phyloP scores from a whole-genome alignment of 2,888 invertebrate genomes.

The Teleiodes luculella region DNA sequence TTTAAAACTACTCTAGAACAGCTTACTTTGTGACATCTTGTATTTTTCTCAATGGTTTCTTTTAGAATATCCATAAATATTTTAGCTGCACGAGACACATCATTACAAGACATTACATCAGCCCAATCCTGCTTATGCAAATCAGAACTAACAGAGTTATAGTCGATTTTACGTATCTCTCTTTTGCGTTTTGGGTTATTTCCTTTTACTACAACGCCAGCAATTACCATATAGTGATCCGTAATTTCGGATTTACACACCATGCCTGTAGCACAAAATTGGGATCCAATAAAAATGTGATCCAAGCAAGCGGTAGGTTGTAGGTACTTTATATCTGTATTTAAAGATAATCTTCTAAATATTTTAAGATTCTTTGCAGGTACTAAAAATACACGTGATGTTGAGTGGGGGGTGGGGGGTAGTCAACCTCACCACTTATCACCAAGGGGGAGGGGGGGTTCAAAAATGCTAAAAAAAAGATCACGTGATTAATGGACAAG shows the following conservation, averaged over 20 bases:
- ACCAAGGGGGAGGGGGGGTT: no score
- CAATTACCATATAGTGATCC: not conserved
- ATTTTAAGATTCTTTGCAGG: no score
- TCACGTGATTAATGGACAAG: no score
- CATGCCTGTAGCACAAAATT: not conserved
- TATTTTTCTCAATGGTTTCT: not conserved
- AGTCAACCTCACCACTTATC: no score
- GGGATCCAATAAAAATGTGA: not conserved
- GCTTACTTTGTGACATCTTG: constrained; percentile 4
- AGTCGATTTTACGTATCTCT: no score
- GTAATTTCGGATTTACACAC: not conserved
- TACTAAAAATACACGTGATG: no score
- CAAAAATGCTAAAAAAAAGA: no score
- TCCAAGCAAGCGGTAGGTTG: not conserved
- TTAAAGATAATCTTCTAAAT: no score
- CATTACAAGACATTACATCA: not conserved
- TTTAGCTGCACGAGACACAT: not conserved
- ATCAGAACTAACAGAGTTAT: no score
- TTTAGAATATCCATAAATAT: not conserved
- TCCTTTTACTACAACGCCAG: not conserved
- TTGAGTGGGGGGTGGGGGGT: no score
- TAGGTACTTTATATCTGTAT: no score
- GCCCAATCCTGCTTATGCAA: no score
- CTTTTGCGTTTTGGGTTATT: not conserved
- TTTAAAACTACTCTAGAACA: constrained; percentile 7